Conservation (phyloP, 2,888 invertebrate genomes). For the Himalopsyche kuldschensis region DNA sequence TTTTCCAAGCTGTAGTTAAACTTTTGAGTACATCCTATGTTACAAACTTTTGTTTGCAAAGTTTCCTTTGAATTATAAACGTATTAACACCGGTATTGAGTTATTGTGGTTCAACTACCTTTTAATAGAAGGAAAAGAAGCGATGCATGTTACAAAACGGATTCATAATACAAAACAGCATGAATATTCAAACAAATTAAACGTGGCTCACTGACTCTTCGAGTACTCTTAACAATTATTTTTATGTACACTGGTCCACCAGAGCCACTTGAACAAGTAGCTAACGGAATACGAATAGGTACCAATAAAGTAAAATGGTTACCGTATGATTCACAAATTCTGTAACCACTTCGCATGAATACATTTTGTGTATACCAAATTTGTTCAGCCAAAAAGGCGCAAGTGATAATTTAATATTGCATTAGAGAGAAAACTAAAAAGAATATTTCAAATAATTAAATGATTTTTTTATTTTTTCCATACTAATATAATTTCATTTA, state of each 20-base stretch:
- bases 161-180: constrained; percentile 30
- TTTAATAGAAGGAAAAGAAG: constrained; percentile 4
- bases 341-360: not conserved
- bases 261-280: constrained; percentile 15
- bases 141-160: constrained; percentile 25
- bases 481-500: no score
- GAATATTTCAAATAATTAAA: no score
- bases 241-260: constrained; percentile 24
- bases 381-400: not conserved
- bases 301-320: not conserved
- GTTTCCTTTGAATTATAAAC: not conserved
- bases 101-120: not conserved
- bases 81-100: not conserved
- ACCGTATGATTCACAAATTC: not conserved
- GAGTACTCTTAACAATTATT: constrained; percentile 31
- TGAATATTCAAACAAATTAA: constrained; percentile 39
- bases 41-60: not conserved
- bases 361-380: not conserved
- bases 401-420: no score
- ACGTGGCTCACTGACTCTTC: constrained; percentile 32
- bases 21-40: no score
- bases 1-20: no score
- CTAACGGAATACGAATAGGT: not conserved
- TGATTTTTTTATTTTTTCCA: no score
- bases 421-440: no score